Evolutionary conservation across 2,888 invertebrate genomes (phyloP), one percentile per base, ranked within the genome.

Genomic region (Melinaea menophilus): DNA sequence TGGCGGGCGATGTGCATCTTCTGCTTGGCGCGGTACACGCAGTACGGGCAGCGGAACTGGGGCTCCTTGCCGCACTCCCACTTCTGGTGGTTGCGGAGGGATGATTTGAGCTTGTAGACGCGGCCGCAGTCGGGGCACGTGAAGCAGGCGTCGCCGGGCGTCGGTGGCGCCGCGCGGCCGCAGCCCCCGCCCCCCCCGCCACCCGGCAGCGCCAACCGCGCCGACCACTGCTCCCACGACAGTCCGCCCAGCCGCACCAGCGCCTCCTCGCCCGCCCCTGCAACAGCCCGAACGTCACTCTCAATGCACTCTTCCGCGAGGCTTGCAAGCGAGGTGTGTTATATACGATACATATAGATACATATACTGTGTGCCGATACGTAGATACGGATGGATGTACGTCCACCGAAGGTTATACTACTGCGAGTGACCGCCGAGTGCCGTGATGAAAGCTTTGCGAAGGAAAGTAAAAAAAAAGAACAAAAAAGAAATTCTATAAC

Each of bases 11-110:
- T 95, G 84, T 95, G 95, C 95, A 95, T 95, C 90, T 95, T 95
- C 84, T 95, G 95, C 80, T 95, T 95, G 78, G 95, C 95, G 76
- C 95, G 93, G 84, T 95, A 95, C n/a, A 94, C 94, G 86, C 96
- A 96, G 86, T 94, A 95, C 33, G 94, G 94, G 82, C 96, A 96
- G 79, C 94, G 94, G 84, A 95, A 95, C 84, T 95, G 95, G 31
- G 95, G 95, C 84, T 95, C 95, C 83, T 95, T 95, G 78, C 95
- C 95, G 85, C 95, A 95, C 86, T 95, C 95, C 95, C 95, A 95
- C 84, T 95, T 95, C 91, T 95, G 95, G 81, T 95, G 95, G 84
- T 95, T 95, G 68, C 95, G 92, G 76, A 95, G 88, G 66, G 96
- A 96, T 73, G 96, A 96, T 88, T 96, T 96, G 73, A 96, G 92